Percentiles rank a stretch among this genome's conserved stretches.
phyloP scores from a whole-genome alignment of 2,113 vertebrate species.

The Donacobius atricapilla region DNA sequence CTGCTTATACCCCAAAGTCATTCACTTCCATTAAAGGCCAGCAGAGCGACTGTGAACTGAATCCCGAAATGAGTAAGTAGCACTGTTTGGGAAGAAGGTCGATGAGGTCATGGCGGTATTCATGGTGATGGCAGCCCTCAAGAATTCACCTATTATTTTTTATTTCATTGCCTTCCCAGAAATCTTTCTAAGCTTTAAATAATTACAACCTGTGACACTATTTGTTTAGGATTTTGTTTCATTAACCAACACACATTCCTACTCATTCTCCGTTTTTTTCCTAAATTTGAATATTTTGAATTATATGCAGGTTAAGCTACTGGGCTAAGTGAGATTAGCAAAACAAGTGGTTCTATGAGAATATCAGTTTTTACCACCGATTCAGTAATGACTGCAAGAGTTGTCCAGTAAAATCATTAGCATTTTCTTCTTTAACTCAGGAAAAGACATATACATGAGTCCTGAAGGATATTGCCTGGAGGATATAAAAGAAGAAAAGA shows the following conservation, averaged over 20 bases:
- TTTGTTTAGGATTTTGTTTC: conserved; percentile 32
- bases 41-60: conserved; percentile 31
- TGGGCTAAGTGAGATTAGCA: background rate
- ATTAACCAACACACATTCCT: background rate
- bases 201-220: conserved; percentile 15
- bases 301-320: background rate
- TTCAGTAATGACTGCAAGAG: background rate
- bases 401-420: background rate
- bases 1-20: conserved; percentile 54
- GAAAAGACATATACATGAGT: background rate
- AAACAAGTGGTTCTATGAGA: background rate
- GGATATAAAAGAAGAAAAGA: background rate
- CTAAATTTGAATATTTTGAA: background rate
- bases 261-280: background rate
- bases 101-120: conserved; percentile 22
- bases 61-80: conserved; percentile 31
- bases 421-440: background rate
- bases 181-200: conserved; percentile 36
- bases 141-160: conserved; percentile 45
- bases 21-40: conserved; percentile 54
- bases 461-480: background rate
- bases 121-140: conserved; percentile 29
- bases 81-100: conserved; percentile 45
- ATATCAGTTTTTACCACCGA: background rate
- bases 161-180: conserved; percentile 6